Evolutionary conservation across 37 sponge, comb jelly and placozoan species (phyloP).

Genomic region (Trichoplax adhaerens): DNA sequence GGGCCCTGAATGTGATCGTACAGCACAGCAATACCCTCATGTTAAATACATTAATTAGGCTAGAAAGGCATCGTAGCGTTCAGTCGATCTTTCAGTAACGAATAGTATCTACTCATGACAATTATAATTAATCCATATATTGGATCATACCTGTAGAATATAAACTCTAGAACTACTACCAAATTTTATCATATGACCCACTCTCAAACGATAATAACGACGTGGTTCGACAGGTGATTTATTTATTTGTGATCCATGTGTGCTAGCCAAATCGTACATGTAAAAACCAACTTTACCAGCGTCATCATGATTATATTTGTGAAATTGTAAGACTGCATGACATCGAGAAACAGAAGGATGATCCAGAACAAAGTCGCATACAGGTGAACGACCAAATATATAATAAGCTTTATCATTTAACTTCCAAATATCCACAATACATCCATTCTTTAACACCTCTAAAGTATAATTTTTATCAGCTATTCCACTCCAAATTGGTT

Average conservation of each 20-base stretch:
- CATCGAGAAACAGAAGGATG: constrained; percentile 88
- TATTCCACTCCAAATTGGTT: constrained; percentile 55
- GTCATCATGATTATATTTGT: not conserved
- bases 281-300: constrained; percentile 42
- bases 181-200: constrained; percentile 81
- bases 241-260: constrained; percentile 63
- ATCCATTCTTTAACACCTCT: constrained; percentile 62
- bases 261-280: constrained; percentile 75
- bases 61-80: no score
- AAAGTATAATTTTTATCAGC: constrained; percentile 12
- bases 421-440: constrained; percentile 20
- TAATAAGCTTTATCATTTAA: constrained; percentile 21
- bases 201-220: constrained; percentile 55
- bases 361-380: constrained; percentile 66
- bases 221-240: constrained; percentile 28
- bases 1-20: constrained; percentile 5
- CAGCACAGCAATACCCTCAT: no score
- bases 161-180: constrained; percentile 84
- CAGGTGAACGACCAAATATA: constrained; percentile 69
- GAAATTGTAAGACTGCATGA: constrained; percentile 80
- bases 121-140: not conserved
- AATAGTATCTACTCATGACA: not conserved
- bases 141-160: constrained; percentile 50
- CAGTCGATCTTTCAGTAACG: no score
- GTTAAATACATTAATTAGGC: no score